phyloP scores from a whole-genome alignment of 2,113 vertebrate genomes.

The Myrmophylax atrothorax region DNA sequence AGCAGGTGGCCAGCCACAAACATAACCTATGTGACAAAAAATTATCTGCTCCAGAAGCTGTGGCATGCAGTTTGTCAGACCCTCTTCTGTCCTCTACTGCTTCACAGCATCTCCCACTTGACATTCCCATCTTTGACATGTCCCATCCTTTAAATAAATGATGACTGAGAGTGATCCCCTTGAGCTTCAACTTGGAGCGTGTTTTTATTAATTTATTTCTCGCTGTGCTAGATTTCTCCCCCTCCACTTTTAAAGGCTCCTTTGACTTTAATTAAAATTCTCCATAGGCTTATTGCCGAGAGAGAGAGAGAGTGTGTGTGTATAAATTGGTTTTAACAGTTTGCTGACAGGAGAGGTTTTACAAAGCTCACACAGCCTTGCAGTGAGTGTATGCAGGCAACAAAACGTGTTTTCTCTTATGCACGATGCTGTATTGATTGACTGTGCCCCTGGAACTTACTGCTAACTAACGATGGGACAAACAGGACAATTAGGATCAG shows the following conservation, averaged over 20 bases:
- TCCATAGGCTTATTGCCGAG: constrained; percentile 54
- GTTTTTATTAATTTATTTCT: constrained; percentile 74
- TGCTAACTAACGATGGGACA: background rate
- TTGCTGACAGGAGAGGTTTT: constrained; percentile 29
- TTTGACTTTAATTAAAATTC: constrained; percentile 74
- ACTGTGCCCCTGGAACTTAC: background rate
- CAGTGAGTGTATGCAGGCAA: background rate
- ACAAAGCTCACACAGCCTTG: background rate
- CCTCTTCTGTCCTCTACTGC: constrained; percentile 39
- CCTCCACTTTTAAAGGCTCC: constrained; percentile 60
- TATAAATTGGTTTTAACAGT: constrained; percentile 65
- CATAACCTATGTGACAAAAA: constrained; percentile 28
- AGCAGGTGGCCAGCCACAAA: constrained; percentile 36
- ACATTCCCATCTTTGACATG: constrained; percentile 57
- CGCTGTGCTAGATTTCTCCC: constrained; percentile 49
- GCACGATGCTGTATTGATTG: background rate
- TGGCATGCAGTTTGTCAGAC: constrained; percentile 6
- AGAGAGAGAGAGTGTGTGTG: background rate
- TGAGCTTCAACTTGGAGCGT: constrained; percentile 58
- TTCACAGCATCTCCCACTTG: constrained; percentile 62
- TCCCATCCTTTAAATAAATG: constrained; percentile 70
- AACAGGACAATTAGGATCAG: background rate
- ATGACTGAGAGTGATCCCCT: constrained; percentile 61
- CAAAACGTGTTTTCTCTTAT: background rate
- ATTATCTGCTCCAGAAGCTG: constrained; percentile 3